A percentile compares a stretch with the other conserved stretches of the same genome.
Conservation (phyloP, 2,113 vertebrate species). For the Xiphorhynchus elegans region DNA sequence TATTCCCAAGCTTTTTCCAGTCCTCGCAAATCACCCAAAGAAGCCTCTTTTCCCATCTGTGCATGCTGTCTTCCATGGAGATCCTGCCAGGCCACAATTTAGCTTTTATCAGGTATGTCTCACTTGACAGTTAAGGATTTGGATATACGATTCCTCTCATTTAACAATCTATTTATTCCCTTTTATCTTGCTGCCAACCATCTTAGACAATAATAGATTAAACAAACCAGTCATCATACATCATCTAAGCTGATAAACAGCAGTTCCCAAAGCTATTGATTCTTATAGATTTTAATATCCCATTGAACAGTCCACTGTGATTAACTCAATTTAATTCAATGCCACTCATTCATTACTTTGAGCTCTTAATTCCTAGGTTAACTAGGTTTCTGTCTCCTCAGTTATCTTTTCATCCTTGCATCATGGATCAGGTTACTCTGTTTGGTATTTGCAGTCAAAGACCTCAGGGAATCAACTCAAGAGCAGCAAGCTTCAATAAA, state of each 20-base stretch:
- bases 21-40: not conserved
- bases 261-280: not conserved
- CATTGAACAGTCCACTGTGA: not conserved
- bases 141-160: not conserved
- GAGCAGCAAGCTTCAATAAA: not conserved
- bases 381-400: not conserved
- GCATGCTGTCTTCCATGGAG: not conserved
- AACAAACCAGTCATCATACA: not conserved
- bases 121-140: not conserved
- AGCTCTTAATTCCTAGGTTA: not conserved
- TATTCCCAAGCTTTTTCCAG: not conserved
- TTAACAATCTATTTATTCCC: not conserved
- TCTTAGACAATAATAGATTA: not conserved
- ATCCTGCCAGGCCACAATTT: not conserved
- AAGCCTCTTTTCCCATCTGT: not conserved
- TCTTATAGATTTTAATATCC: not conserved
- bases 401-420: not conserved
- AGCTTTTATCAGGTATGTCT: not conserved
- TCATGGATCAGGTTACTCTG: not conserved
- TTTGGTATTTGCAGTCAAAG: not conserved
- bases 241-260: not conserved
- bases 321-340: constrained; percentile 22
- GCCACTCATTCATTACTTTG: not conserved
- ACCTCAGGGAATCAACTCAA: not conserved
- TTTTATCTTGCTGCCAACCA: not conserved